Conservation (phyloP, 2,797 vertebrate species). For the Bovichtus variegatus region DNA sequence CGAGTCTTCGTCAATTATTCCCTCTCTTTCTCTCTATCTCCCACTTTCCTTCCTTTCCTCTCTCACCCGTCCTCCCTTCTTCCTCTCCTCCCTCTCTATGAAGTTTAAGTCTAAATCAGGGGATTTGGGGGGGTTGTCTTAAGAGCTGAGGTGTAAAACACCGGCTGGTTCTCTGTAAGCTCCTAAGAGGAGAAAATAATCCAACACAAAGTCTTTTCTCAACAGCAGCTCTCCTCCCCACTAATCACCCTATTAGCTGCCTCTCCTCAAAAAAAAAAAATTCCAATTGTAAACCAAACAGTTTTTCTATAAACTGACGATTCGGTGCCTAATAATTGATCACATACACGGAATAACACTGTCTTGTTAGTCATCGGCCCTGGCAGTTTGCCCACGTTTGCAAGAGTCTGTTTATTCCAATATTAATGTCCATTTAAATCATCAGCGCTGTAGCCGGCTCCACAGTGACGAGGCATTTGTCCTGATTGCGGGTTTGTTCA, state of each 20-base stretch:
- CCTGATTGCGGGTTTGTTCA: slow-evolving; percentile 45
- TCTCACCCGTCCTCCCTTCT: slow-evolving; percentile 24
- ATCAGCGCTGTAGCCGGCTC: neutral
- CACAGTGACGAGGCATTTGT: slow-evolving; percentile 2
- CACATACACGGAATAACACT: neutral
- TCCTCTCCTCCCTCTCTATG: slow-evolving; percentile 35
- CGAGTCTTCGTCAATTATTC: slow-evolving; percentile 3
- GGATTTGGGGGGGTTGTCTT: slow-evolving; percentile 77
- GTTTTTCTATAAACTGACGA: slow-evolving; percentile 2
- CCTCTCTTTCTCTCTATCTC: neutral
- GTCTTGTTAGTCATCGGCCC: slow-evolving; percentile 5
- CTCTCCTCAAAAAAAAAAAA: slow-evolving; percentile 11
- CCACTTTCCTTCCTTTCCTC: neutral
- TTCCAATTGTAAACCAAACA: slow-evolving; percentile 1
- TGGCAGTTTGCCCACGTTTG: slow-evolving; percentile 7
- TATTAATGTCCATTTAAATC: slow-evolving; percentile 28
- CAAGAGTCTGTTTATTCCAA: slow-evolving; percentile 2
- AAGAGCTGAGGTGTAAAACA: slow-evolving; percentile 78
- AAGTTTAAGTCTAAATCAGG: slow-evolving; percentile 74
- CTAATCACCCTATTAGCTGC: slow-evolving; percentile 70
- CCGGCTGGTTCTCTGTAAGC: slow-evolving; percentile 70
- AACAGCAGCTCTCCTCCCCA: slow-evolving; percentile 70
- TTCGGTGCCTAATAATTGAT: slow-evolving; percentile 18
- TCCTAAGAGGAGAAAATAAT: slow-evolving; percentile 76
- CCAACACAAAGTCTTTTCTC: slow-evolving; percentile 77